Base-by-base conservation (phyloP, 1,140 invertebrate genomes). In the Hycleus phaleratus region DNA sequence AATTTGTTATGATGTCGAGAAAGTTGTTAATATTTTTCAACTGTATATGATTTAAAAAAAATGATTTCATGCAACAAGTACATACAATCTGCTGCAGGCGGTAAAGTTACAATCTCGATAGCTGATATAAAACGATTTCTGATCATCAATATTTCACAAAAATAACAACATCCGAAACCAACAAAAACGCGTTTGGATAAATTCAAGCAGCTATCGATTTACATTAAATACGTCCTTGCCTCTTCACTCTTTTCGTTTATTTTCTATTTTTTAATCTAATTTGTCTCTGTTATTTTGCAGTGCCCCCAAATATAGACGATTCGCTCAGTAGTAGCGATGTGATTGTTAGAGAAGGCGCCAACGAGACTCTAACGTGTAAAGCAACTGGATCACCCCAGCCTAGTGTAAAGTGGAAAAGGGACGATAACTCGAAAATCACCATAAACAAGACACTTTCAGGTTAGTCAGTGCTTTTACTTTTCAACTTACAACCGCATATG, bases 241-340 rank as follows among this genome's bases (percentile, higher is more conserved):
- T 4, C 7, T 32, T 32, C 3, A 5, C 5, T 7, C 5, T 42
- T n/a, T 9, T 42, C 40, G 40, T 42, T 10, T 6, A 11, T n/a
- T 42, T 42, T 9, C 0, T 2, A 26, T 49, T 60, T 56, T 50
- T 40, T 57, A 49, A 32, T 32, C 3, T 32, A 4, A 32, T 32
- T 32, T 5, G 4, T 2, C 32, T 32, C 4, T 32, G 1, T 7
- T 62, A 61, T 71, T 63, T 82, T 78, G 7, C 79, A 95, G 92
- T 95, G 64, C 92, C 92, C 10, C 93, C 93, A 18, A 90, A 91
- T 71, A 95, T 95, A 68, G 89, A 93, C 68, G 90, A 94, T 76
- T 84, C 88, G 32, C 80, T 90, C 70, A 92, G 90, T 70, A 91
- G 90, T 68, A 90, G 90, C 63, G 92, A 95, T 74, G 87, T 93